Evolutionary conservation across 2,113 vertebrate species (phyloP).

Genomic region (Sapayoa aenigma): DNA sequence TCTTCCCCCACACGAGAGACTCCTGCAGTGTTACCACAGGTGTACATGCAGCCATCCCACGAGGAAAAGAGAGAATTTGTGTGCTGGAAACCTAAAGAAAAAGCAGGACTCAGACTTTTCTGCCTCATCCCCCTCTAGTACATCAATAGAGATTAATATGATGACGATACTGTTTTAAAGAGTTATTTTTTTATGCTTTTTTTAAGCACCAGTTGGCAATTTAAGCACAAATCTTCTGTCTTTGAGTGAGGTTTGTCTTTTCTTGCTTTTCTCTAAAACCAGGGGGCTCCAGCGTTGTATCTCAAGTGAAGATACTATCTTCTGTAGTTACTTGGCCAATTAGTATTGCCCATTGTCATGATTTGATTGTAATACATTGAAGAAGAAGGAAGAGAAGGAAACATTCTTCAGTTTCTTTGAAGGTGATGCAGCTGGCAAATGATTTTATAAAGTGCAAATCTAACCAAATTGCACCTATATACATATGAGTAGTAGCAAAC

Average conservation of each 20-base stretch:
- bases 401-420: not conserved
- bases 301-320: too few species aligned
- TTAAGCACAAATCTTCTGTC: too few species aligned
- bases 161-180: accelerated
- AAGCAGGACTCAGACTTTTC: not conserved
- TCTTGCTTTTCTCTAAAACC: not conserved
- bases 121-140: not conserved
- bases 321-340: not conserved
- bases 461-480: too few species aligned
- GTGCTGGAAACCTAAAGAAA: not conserved
- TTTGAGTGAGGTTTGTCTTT: not conserved
- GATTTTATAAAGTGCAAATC: not conserved
- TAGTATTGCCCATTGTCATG: not conserved
- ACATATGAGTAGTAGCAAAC: not conserved
- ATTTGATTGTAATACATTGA: not conserved
- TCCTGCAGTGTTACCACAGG: not conserved
- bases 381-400: not conserved
- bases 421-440: not conserved
- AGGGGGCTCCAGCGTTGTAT: accelerated
- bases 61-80: not conserved
- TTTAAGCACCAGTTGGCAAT: not conserved
- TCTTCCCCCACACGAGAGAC: not conserved
- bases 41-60: accelerated
- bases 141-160: accelerated
- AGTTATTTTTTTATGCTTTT: accelerated